Base-by-base conservation (phyloP, 2,113 vertebrate genomes). In the Xenopus borealis region DNA sequence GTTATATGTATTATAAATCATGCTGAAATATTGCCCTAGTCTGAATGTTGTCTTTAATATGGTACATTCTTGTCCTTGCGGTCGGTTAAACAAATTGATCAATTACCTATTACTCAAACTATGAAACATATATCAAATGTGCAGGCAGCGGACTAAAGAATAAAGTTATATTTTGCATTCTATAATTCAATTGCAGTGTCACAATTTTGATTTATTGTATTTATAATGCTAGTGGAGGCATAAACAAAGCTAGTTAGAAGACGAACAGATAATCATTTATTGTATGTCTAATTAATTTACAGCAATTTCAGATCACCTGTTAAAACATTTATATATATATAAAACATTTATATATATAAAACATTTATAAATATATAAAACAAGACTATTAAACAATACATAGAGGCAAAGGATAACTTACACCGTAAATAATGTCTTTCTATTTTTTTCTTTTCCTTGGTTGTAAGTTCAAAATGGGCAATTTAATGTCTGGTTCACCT, bases 21-120 rank as follows among this genome's bases (percentile, higher is more conserved):
- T 87, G 89, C 89, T 87, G 85, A 83, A 81, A 79, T 82, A 83
- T 70, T 46, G 77, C 76, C 72, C 82, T 66, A 85, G 83, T 86
- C 82, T 89, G 88, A 89, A 92, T 86, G 86, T 92, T 89, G 91
- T 89, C 85, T 69, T 85, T 89, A 88, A 91, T 88, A 91, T 88
- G 90, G 85, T 88, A 87, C 84, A 86, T 86, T 87, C 89, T 88
- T 91, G 87, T 85, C 88, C 87, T 50, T 50, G 12, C 47, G 14
- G 47, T 50, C 47, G 2, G 47, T 50, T 50, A 50, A 50, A 58
- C 17, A 58, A 58, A 58, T 58, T 58, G 16, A 18, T 58, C 55
- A 58, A 18, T 19, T 19, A 58, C 55, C 55, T 58, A 16, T 58
- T 58, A 18, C 55, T 58, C 55, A 58, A 4, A 50, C 47, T 50